Percentiles rank a stretch among this genome's conserved stretches.
These are phyloP conservation scores for Drosophila nebulosa DNA, from an alignment of 1,140 invertebrate species.

Conservation along the genomic window DNA sequence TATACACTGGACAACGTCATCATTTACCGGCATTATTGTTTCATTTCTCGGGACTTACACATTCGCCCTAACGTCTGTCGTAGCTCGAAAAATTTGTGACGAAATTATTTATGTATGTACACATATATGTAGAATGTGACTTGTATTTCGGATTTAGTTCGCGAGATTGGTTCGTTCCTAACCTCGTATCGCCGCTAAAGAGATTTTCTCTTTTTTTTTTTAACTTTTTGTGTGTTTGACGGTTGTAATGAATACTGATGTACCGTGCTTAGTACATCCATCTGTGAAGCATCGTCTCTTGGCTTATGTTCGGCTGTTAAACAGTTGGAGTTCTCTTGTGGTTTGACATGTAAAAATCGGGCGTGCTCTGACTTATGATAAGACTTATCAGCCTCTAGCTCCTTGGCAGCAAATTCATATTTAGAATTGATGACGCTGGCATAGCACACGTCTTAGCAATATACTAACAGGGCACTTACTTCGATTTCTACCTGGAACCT, in stretches of 20 bases:
- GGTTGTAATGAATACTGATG: neutral
- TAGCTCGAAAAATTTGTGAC: slow-evolving; percentile 14
- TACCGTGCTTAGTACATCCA: neutral
- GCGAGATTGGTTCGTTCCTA: slow-evolving; percentile 50
- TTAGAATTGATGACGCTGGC: slow-evolving; percentile 55
- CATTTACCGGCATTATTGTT: slow-evolving; percentile 16
- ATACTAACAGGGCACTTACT: neutral
- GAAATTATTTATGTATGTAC: neutral
- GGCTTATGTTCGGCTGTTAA: neutral
- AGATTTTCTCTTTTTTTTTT: neutral
- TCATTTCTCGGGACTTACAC: neutral
- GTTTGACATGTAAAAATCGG: neutral
- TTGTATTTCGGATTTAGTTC: neutral
- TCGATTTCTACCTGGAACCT: slow-evolving; percentile 35
- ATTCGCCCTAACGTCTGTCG: slow-evolving; percentile 4
- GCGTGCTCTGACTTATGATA: slow-evolving; percentile 28
- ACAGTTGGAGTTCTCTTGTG: neutral
- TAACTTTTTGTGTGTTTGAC: neutral
- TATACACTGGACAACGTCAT: slow-evolving; percentile 37
- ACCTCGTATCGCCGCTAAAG: slow-evolving; percentile 44
- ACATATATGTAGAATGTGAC: slow-evolving; percentile 1
- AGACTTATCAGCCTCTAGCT: slow-evolving; percentile 16
- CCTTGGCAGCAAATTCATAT: neutral
- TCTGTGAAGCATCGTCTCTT: neutral
- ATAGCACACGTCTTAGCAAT: slow-evolving; percentile 13